Base-by-base conservation (phyloP, 2,888 invertebrate species). In the Halictus quadricinctus region DNA sequence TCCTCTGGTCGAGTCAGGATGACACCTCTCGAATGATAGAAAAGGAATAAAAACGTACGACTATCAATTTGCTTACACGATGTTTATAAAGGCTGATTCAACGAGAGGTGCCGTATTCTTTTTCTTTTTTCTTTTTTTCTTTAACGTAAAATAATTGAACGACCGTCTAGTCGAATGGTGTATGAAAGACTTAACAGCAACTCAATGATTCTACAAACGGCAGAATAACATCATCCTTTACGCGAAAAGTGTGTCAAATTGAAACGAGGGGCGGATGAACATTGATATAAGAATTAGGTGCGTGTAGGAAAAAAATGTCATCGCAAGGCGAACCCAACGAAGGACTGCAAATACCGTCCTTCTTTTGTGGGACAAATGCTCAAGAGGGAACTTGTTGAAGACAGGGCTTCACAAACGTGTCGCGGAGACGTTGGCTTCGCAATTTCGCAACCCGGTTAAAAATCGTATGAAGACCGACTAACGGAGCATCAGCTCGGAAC, bases 401-500 rank as follows among this genome's bases (percentile, higher is more conserved):
- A 66, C 10, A 36, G 66, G 66, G 66, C 21, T 36, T 2, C 36
- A 8, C 1, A 36, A 66, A 43, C 46, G 25, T 48, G 15, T 7
- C 46, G 25, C n/a, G 8, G 25, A 18, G 29, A 29, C 50, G 73
- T 76, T 50, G 43, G 64, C 43, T 46, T 15, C 15, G 21, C 43
- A 46, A 72, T 83, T 75, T 50, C 43, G 50, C 21, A 58, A 64
- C 36, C 18, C 36, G 36, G 58, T 48, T 79, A 58, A 76, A 79
- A 79, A 70, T 70, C 60, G 58, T 4, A 18, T 10, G 10, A 25
- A 29, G 18, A 60, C 69, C 21, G 76, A 36, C 54, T 83, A 85
- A 77, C 83, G 80, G 83, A 36, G 7, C 29, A 50, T 25, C 46
- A 18, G 58, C n/a, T 50, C 60, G 66, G 7, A 84, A 81, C 79